Evolutionary conservation across 2,888 invertebrate genomes (phyloP), one percentile per base, ranked within the genome.

Genomic region (Nezara viridula): DNA sequence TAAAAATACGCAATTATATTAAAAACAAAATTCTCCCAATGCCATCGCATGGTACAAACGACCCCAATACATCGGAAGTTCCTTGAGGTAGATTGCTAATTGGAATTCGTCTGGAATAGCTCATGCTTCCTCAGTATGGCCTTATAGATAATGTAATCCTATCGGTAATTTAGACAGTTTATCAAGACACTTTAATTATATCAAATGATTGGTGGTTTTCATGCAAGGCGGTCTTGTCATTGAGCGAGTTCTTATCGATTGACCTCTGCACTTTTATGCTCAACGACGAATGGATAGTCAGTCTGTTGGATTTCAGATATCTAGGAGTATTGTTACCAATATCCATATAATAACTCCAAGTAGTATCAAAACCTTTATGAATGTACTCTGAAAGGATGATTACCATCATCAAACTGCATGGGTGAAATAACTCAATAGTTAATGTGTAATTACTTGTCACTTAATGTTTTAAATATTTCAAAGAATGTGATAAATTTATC

Each of bases 131-230:
- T 32, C 32, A 1, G 1, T 73, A 32, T 37, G 66, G 32, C 66
- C 66, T 73, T 73, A 55, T 27, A 73, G 37, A 73, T 73, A 73
- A 37, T 73, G 14, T 0, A 73, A 37, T 19, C 19, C 32, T 14
- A 37, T 73, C 66, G 10, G 66, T 21, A 73, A 73, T 73, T 19
- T 73, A 73, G 32, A 73, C 66, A 73, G 66, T 73, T 73, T 37
- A 73, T 73, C 37, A 32, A 73, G 37, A 27, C 37, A 37, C 19
- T 73, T 32, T 73, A 73, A 73, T 73, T 73, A 19, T 60, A 60
- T 60, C 14, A 60, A 60, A 60, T 60, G 60, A 60, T 60, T 60
- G 27, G 60, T 27, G 14, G 60, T 27, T 14, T 37, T 37, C 37
- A 37, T 73, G 32, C 66, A 73, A 73, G 66, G 66, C 37, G 37